Percentiles rank a stretch among this genome's conserved stretches.
These are phyloP conservation scores for Bombus waltoni DNA, from an alignment of 1,140 invertebrate genomes.

Conservation along the genomic window DNA sequence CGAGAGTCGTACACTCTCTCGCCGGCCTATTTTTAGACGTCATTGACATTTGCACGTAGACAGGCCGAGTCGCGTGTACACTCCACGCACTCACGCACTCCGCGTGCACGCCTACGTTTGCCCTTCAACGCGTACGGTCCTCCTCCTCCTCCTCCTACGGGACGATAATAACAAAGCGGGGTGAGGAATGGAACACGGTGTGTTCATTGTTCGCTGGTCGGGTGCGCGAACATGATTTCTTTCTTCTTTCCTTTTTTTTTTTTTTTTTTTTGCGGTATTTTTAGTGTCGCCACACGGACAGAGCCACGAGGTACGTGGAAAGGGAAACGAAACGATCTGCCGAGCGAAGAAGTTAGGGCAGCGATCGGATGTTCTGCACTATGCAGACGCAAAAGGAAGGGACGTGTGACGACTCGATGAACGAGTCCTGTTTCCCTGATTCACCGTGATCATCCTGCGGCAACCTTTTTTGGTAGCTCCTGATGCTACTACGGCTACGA, in stretches of 20 bases:
- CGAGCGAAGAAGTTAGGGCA: too few species aligned
- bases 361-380: too few species aligned
- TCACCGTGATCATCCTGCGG: neutral
- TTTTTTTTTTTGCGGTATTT: constrained; percentile 49
- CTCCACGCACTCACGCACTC: constrained; percentile 32
- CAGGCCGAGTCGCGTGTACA: constrained; percentile 31
- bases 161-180: constrained; percentile 64
- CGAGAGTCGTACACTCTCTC: constrained; percentile 4
- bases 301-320: neutral
- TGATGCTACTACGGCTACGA: too few species aligned
- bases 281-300: constrained; percentile 29
- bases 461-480: neutral
- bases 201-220: constrained; percentile 60
- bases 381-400: neutral
- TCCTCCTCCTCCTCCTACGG: constrained; percentile 58
- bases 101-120: constrained; percentile 62
- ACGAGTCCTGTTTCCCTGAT: constrained; percentile 8
- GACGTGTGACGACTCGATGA: neutral
- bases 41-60: constrained; percentile 73
- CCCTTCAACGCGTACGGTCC: constrained; percentile 61
- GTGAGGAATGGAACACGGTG: constrained; percentile 45
- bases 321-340: constrained; percentile 2
- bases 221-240: constrained; percentile 43
- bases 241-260: neutral
- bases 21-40: constrained; percentile 69